Base-by-base conservation (phyloP, 1,140 invertebrate species). In the Hypothenemus hampei region DNA sequence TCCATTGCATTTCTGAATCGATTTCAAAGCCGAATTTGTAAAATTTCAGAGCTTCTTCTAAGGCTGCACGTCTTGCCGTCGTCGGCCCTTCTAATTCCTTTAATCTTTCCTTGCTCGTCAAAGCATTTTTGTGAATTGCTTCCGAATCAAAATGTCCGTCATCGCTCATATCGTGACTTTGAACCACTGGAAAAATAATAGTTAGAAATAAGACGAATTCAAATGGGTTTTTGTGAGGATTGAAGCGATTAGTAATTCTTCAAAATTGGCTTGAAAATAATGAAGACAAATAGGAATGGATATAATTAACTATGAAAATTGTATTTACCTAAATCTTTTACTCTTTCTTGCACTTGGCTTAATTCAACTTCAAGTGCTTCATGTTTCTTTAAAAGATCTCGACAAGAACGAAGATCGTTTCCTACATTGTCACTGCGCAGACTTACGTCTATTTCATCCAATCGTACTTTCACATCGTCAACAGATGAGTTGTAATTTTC, bases 21-120 rank as follows among this genome's bases (percentile, higher is more conserved):
- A 96, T 77, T 70, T 97, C 92, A 69, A 97, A 97, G 19, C 86
- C 85, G 73, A 97, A 96, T 71, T 97, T 94, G 69, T 97, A 93
- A 66, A 89, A 89, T 54, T 87, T 81, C 45, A 79, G 70, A 40
- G 62, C 48, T 69, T 94, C 91, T 67, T 96, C 89, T 3, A 98
- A 73, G 10, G 84, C 84, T 20, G 81, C 81, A n/a, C 89, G 78
- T 23, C 93, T 76, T 26, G 75, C 73, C 15, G 75, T 71, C 0
- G 82, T 79, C 3, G 85, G 84, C 53, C 79, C 79, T 21, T 81
- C 75, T 6, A 90, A 71, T 35, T 78, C 77, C 60, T 76, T 73
- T 54, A 87, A 73, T 1, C 77, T 72, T 24, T 80, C 77, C 67
- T 88, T 83, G 59, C 92, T 83, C 16, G 81, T 81, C 62, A 86